These are phyloP conservation scores for Beaufortia kweichowensis DNA, from an alignment of 2,113 vertebrate genomes.

Conservation along the genomic window DNA sequence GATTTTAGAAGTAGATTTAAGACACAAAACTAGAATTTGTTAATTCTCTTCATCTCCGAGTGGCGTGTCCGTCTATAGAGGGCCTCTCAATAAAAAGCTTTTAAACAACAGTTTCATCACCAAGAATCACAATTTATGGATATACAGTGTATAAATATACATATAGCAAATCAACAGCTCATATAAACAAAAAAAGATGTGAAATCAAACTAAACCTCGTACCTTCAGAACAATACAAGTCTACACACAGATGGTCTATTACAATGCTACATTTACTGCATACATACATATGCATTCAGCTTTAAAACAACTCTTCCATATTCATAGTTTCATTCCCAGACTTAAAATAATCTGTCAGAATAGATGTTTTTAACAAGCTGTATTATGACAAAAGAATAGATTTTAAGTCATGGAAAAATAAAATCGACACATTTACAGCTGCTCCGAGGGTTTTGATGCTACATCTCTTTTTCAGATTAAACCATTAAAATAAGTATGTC, in stretches of 20 bases:
- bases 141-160: slow-evolving; percentile 49
- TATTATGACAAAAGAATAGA: not conserved
- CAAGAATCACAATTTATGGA: slow-evolving; percentile 65
- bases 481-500: slow-evolving; percentile 6
- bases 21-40: not conserved
- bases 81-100: slow-evolving; percentile 68
- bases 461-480: slow-evolving; percentile 11
- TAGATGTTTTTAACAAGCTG: not conserved
- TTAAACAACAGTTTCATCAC: slow-evolving; percentile 67
- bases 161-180: slow-evolving; percentile 57
- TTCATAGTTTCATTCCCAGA: slow-evolving; percentile 56
- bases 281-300: slow-evolving; percentile 32
- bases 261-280: slow-evolving; percentile 70
- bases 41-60: slow-evolving; percentile 55
- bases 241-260: slow-evolving; percentile 56
- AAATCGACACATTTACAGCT: slow-evolving; percentile 10
- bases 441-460: slow-evolving; percentile 26
- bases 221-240: slow-evolving; percentile 32
- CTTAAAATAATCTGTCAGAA: slow-evolving; percentile 17
- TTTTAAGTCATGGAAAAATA: not conserved
- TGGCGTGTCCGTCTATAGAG: slow-evolving; percentile 67
- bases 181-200: slow-evolving; percentile 59
- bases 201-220: slow-evolving; percentile 45
- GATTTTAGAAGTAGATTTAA: not conserved
- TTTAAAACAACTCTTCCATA: slow-evolving; percentile 47